These are phyloP conservation scores for Eristalinus sepulchralis DNA, from an alignment of 2,888 invertebrate genomes.

Conservation along the genomic window DNA sequence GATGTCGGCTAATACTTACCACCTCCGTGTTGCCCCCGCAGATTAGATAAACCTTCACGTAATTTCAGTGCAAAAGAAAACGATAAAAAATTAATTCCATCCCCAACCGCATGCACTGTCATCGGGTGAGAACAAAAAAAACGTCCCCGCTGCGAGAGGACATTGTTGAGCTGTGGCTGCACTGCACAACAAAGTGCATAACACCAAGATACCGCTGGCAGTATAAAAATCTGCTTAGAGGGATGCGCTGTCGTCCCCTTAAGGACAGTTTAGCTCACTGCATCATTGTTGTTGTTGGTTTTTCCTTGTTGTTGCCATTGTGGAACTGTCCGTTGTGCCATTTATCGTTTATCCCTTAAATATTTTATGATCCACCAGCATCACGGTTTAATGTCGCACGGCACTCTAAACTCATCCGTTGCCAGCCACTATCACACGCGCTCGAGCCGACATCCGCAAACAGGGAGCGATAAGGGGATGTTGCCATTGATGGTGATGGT, in stretches of 20 bases:
- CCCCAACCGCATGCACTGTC: constrained; percentile 1
- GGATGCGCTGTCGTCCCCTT: constrained; percentile 46
- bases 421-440: constrained; percentile 24
- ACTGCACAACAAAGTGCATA: constrained; percentile 33
- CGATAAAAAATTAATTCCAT: constrained; percentile 49
- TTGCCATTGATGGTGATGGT: constrained; percentile 63
- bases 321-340: constrained; percentile 66
- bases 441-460: constrained; percentile 35
- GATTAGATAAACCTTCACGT: constrained; percentile 44
- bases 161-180: constrained; percentile 21
- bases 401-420: constrained; percentile 37
- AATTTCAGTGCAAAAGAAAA: constrained; percentile 41
- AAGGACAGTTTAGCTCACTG: constrained; percentile 57
- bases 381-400: constrained; percentile 61
- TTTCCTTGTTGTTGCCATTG: constrained; percentile 1
- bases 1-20: too few relatives aligned
- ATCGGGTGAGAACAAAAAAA: neutral
- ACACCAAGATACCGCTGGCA: constrained; percentile 22
- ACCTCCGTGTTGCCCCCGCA: neutral
- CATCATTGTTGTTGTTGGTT: constrained; percentile 30
- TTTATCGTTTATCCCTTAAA: constrained; percentile 71
- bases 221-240: constrained; percentile 29
- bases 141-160: neutral
- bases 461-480: constrained; percentile 26
- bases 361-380: constrained; percentile 69